These are phyloP conservation scores for Pachyseris speciosa DNA, from an alignment of 64 coral and sea anemone genomes.

Conservation along the genomic window DNA sequence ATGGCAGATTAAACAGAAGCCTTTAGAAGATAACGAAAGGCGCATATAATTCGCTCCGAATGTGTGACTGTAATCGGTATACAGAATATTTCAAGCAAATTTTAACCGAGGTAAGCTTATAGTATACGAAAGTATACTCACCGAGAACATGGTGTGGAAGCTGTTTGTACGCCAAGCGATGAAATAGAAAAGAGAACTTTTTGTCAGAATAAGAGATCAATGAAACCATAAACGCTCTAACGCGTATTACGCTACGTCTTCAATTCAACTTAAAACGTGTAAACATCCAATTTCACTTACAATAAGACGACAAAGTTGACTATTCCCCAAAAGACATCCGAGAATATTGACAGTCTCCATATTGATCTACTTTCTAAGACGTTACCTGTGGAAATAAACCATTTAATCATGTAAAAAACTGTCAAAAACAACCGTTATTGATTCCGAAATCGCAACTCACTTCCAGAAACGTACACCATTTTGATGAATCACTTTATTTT, in stretches of 20 bases:
- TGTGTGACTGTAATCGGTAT: no score
- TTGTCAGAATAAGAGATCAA: neutral
- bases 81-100: no score
- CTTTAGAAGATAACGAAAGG: no score
- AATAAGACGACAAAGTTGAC: constrained; percentile 71
- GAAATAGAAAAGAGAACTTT: neutral
- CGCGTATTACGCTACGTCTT: neutral
- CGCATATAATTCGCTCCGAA: no score
- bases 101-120: no score
- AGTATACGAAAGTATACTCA: constrained; percentile 6
- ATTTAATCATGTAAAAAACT: neutral
- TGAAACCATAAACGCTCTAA: neutral
- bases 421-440: neutral
- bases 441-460: constrained; percentile 5
- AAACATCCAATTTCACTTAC: constrained; percentile 28
- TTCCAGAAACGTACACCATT: constrained; percentile 67
- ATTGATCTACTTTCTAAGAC: constrained; percentile 73
- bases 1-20: no score
- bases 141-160: constrained; percentile 81
- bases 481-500: constrained; percentile 34
- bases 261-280: no score
- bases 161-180: neutral
- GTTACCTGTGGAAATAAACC: constrained; percentile 48
- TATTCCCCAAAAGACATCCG: constrained; percentile 75
- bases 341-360: constrained; percentile 63